Evolutionary conservation across 1,140 invertebrate species (phyloP).

Genomic region (Maniola jurtina): DNA sequence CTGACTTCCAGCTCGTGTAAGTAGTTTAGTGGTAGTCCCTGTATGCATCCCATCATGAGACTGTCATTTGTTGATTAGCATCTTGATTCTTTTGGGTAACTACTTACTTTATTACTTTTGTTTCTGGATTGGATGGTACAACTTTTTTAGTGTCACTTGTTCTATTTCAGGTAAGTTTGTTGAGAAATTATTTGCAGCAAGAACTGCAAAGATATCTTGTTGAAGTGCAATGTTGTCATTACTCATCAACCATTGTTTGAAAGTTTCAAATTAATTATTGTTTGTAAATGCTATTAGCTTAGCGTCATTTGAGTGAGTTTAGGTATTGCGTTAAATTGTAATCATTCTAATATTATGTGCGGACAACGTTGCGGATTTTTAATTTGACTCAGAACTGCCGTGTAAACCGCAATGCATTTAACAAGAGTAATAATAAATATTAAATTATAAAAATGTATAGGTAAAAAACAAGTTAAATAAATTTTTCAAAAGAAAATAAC

Average conservation of each 20-base stretch:
- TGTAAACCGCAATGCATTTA: slow-evolving; percentile 68
- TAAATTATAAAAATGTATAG: slow-evolving; percentile 43
- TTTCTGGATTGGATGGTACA: slow-evolving; percentile 15
- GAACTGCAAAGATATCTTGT: not conserved
- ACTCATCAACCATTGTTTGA: not conserved
- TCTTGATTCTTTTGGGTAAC: slow-evolving; percentile 30
- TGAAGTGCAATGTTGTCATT: not conserved
- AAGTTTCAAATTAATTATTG: not conserved
- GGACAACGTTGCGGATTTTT: slow-evolving; percentile 17
- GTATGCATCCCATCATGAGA: slow-evolving; percentile 63
- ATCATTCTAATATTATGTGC: not conserved
- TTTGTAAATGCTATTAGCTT: not conserved
- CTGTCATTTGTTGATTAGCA: slow-evolving; percentile 38
- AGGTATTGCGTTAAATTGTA: not conserved
- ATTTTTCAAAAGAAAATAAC: not conserved
- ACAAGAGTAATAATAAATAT: slow-evolving; percentile 40
- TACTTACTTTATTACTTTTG: slow-evolving; percentile 22
- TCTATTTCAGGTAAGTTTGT: slow-evolving; percentile 25
- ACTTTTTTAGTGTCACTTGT: slow-evolving; percentile 18
- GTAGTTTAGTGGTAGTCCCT: slow-evolving; percentile 67
- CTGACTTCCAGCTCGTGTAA: slow-evolving; percentile 51
- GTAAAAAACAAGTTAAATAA: slow-evolving; percentile 15
- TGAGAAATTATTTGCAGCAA: not conserved
- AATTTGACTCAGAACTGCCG: slow-evolving; percentile 53
- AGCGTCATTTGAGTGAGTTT: not conserved